phyloP scores from a whole-genome alignment of 2,888 invertebrate species.

The Alviniconcha strummeri region DNA sequence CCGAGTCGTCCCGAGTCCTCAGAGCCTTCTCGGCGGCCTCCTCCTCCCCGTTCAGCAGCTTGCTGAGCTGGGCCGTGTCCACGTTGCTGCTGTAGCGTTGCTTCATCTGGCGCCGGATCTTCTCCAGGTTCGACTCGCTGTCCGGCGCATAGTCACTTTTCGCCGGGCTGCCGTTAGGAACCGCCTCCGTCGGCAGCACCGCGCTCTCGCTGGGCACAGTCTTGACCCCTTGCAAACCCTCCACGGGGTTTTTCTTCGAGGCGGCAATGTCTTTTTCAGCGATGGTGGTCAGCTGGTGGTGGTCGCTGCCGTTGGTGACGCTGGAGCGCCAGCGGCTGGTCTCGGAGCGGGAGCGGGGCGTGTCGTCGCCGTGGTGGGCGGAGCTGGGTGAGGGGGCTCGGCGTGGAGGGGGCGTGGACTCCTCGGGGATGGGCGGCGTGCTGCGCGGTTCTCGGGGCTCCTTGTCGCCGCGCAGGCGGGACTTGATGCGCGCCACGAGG shows the following conservation, averaged over 20 bases:
- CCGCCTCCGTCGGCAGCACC: not conserved
- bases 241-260: not conserved
- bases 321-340: slow-evolving; percentile 32
- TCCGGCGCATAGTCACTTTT: not conserved
- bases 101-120: slow-evolving; percentile 37
- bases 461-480: slow-evolving; percentile 35
- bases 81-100: slow-evolving; percentile 47
- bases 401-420: not conserved
- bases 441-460: slow-evolving; percentile 24
- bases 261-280: slow-evolving; percentile 7
- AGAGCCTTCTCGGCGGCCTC: not conserved
- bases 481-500: slow-evolving; percentile 43
- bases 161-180: not conserved
- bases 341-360: not conserved
- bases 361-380: not conserved
- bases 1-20: slow-evolving; percentile 32
- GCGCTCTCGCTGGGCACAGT: slow-evolving; percentile 16
- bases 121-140: slow-evolving; percentile 34
- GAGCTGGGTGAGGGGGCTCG: not conserved
- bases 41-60: slow-evolving; percentile 39
- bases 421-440: slow-evolving; percentile 31
- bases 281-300: slow-evolving; percentile 23
- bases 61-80: slow-evolving; percentile 52
- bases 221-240: slow-evolving; percentile 31
- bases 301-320: slow-evolving; percentile 6